These are phyloP conservation scores for Digitonthophagus gazella DNA, from an alignment of 2,888 invertebrate species.

Conservation along the genomic window DNA sequence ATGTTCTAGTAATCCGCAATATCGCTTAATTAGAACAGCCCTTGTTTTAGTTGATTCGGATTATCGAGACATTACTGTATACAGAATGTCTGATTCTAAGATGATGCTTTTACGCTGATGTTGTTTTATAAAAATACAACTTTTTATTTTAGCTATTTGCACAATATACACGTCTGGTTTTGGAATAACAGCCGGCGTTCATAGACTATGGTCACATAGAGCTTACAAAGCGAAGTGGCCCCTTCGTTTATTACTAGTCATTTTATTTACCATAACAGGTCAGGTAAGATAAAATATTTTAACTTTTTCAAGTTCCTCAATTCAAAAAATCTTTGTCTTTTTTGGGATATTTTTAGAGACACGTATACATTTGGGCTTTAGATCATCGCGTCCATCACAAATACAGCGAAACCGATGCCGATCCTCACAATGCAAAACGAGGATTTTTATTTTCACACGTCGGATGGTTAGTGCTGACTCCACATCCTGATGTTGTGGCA, in stretches of 20 bases:
- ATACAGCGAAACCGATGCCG: constrained; percentile 82
- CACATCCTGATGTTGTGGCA: constrained; percentile 74
- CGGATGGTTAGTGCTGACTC: constrained; percentile 85
- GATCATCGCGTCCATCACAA: constrained; percentile 89
- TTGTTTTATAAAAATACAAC: too few species aligned
- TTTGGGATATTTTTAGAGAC: constrained; percentile 57
- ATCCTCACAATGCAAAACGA: constrained; percentile 78
- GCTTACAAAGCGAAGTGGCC: constrained; percentile 74
- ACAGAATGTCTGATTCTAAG: too few species aligned
- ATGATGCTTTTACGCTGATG: too few species aligned
- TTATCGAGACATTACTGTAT: too few species aligned
- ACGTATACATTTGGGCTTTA: constrained; percentile 82
- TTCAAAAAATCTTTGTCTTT: too few species aligned
- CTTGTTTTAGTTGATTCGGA: too few species aligned
- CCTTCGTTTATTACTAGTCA: constrained; percentile 63
- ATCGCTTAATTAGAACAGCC: too few species aligned
- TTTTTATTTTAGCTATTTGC: constrained; percentile 54
- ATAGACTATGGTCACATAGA: constrained; percentile 78
- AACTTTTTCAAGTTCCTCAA: too few species aligned
- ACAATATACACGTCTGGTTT: constrained; percentile 73
- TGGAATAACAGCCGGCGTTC: constrained; percentile 80
- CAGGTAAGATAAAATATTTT: constrained; percentile 58
- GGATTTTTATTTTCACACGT: constrained; percentile 83
- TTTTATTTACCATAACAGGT: constrained; percentile 76
- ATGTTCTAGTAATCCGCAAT: too few species aligned